Base-by-base conservation (phyloP, 2,113 vertebrate species). In the Ammodytes marinus region DNA sequence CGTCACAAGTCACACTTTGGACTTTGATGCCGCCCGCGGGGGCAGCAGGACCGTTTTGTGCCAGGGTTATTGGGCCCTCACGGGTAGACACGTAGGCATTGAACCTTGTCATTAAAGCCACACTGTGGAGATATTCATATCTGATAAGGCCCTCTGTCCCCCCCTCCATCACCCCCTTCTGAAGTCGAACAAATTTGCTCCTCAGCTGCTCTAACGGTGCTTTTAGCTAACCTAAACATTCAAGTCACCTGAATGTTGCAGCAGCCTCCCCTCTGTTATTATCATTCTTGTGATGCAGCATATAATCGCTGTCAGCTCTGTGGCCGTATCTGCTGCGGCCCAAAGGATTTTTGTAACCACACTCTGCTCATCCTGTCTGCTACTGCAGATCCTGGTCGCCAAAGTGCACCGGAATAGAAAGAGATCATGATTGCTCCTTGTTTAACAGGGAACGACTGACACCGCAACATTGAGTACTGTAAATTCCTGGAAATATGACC, bases 21-120 rank as follows among this genome's bases (percentile, higher is more conserved):
- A 92, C 90, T 89, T 84, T 84, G 85, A 74, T 67, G 72, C 66
- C 5, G 4, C 57, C 2, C 0, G 27, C 27, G 6, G 50, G 69
- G 61, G 60, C n/a, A 11, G 55, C 1, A 8, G 42, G 79, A 53
- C 67, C 39, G 58, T 63, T 52, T 71, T 70, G 68, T 50, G 0
- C 76, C 71, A 78, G 81, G 43, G 13, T 85, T 79, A 1, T 64
- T 1, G 12, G 83, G 55, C 59, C 27, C 49, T 57, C 0, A 19
- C 19, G 3, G 76, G 1, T 54, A 40, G 82, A 88, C 85, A 86
- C 54, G 57, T 84, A 84, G 6, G 6, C 66, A 8, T 37, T 83
- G 81, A 76, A 87, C 85, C 75, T 90, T 85, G 82, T 69, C 79
- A 84, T 92, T 74, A 82, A 79, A 82, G 60, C 17, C 5, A 42